Percentiles rank a stretch among this genome's conserved stretches.
Evolutionary conservation across 64 coral and sea anemone species (phyloP).

Genomic region (Dendrophyllia cribrosa): DNA sequence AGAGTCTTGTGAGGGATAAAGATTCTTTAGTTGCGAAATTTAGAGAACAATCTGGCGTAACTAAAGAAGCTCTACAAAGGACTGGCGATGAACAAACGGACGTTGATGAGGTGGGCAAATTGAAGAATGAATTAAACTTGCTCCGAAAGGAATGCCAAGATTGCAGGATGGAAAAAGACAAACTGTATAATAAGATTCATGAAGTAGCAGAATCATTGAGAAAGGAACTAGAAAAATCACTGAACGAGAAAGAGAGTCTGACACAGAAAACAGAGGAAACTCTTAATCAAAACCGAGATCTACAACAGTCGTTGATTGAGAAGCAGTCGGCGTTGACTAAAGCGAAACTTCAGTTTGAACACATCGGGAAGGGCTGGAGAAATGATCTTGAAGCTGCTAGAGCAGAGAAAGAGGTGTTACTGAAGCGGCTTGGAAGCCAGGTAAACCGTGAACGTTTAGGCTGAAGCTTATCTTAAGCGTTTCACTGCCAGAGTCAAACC

Average conservation of each 20-base stretch:
- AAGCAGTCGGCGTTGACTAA: constrained; percentile 84
- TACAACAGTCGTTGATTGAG: constrained; percentile 69
- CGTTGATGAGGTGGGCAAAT: constrained; percentile 62
- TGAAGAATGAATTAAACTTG: constrained; percentile 81
- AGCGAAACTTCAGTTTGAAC: constrained; percentile 86
- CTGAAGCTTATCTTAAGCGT: too few relatives aligned
- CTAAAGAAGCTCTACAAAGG: constrained; percentile 10
- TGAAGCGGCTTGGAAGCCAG: constrained; percentile 18
- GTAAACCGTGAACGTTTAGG: background rate
- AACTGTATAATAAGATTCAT: constrained; percentile 75
- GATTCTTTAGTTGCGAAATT: constrained; percentile 65
- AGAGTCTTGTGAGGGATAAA: constrained; percentile 80
- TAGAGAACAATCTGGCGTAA: constrained; percentile 13
- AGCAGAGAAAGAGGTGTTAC: constrained; percentile 63
- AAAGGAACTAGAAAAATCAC: constrained; percentile 71
- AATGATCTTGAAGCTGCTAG: constrained; percentile 77
- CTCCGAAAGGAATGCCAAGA: constrained; percentile 76
- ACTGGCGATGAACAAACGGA: background rate
- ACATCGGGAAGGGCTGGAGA: constrained; percentile 92
- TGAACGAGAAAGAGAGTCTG: constrained; percentile 68
- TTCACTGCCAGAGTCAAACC: too few relatives aligned
- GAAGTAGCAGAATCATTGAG: constrained; percentile 62
- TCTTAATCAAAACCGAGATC: constrained; percentile 52
- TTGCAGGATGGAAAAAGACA: constrained; percentile 81
- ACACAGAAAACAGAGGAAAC: constrained; percentile 63